Percentiles rank a stretch among this genome's conserved stretches.
Conservation (phyloP, 2,113 vertebrate genomes). For the Rousettus leschenaultii region DNA sequence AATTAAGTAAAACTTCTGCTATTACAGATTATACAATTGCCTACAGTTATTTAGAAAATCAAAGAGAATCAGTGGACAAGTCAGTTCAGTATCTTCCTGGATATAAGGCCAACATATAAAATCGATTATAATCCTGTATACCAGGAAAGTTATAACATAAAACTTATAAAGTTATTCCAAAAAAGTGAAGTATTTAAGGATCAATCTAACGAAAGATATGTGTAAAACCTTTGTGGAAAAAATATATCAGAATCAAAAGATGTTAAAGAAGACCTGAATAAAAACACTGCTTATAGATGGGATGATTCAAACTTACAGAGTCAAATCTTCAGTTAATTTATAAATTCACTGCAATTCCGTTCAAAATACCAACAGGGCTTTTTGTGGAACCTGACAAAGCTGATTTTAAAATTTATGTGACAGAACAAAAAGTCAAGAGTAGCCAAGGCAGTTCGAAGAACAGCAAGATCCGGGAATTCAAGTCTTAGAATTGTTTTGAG, state of each 20-base stretch:
- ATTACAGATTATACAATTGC: background rate
- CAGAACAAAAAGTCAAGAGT: background rate
- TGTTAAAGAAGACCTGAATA: background rate
- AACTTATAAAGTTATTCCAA: background rate
- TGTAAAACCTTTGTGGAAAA: background rate
- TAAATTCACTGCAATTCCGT: background rate
- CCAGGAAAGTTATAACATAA: background rate
- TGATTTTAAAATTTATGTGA: background rate
- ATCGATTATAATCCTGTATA: background rate
- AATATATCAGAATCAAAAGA: background rate
- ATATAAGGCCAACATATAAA: background rate
- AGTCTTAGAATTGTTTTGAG: background rate
- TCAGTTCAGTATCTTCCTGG: background rate
- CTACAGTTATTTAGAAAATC: background rate
- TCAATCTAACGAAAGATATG: background rate
- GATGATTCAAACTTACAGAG: background rate
- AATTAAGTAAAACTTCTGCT: background rate
- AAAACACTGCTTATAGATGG: background rate
- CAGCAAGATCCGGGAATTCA: background rate
- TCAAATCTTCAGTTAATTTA: background rate
- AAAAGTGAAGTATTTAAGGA: background rate
- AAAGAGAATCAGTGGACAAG: background rate
- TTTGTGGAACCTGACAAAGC: background rate
- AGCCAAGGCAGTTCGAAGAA: background rate
- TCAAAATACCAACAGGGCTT: background rate